Evolutionary conservation across 2,888 invertebrate species (phyloP).

Genomic region (Apoda limacodes): DNA sequence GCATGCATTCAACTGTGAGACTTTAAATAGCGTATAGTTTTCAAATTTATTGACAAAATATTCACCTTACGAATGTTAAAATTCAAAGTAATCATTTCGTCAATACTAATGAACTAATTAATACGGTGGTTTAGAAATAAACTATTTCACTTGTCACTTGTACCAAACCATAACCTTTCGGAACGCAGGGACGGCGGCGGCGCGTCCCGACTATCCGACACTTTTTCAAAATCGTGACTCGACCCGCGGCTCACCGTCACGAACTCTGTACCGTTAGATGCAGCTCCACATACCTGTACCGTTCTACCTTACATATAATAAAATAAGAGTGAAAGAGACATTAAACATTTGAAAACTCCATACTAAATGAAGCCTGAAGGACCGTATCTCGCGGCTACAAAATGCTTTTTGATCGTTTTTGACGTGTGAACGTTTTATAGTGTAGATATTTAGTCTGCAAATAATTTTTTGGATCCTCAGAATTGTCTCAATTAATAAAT

Average conservation of each 20-base stretch:
- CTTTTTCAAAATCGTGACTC: conserved; percentile 68
- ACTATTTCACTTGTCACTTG: conserved; percentile 22
- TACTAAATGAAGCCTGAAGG: conserved; percentile 25
- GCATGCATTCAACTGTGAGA: no score
- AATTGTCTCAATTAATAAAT: no score
- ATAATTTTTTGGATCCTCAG: no score
- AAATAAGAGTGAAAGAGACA: conserved; percentile 31
- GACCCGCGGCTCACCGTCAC: conserved; percentile 53
- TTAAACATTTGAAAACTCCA: conserved; percentile 23
- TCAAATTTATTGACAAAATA: no score
- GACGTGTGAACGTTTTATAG: conserved; percentile 32
- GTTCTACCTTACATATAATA: conserved; percentile 8
- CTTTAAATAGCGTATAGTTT: no score
- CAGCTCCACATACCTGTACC: conserved; percentile 36
- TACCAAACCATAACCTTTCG: conserved; percentile 30
- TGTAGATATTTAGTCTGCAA: no score
- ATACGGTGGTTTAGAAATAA: background rate
- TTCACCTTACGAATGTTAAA: no score
- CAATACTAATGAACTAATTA: conserved; percentile 6
- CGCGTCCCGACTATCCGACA: conserved; percentile 44
- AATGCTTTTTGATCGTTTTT: conserved; percentile 27
- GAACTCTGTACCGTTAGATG: conserved; percentile 56
- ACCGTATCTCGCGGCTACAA: conserved; percentile 21
- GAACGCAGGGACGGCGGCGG: conserved; percentile 30
- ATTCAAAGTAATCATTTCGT: no score